A percentile compares a stretch with the other conserved stretches of the same genome.
Conservation (phyloP, 2,113 vertebrate species). For the Tupaia tana region DNA sequence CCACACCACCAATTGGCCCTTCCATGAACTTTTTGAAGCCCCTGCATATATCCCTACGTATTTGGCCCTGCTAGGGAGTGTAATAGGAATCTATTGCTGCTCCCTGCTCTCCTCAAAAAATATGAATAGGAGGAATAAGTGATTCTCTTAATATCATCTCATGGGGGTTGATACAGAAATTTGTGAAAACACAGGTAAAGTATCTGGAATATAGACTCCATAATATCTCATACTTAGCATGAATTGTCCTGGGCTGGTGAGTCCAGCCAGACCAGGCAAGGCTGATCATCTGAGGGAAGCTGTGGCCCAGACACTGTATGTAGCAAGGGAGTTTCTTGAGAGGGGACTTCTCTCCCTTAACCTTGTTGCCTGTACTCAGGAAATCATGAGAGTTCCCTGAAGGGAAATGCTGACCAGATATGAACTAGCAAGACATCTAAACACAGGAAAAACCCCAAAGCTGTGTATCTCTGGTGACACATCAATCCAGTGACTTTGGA, state of each 20-base stretch:
- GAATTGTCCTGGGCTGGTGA: neutral
- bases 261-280: neutral
- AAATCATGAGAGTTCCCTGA: conserved; percentile 53
- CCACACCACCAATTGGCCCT: no score
- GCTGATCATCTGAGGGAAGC: conserved; percentile 29
- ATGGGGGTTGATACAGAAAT: neutral
- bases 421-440: neutral
- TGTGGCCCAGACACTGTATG: conserved; percentile 44
- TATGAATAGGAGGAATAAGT: neutral
- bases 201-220: neutral
- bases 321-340: conserved; percentile 58
- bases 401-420: conserved; percentile 62
- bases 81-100: neutral
- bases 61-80: no score
- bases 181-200: neutral
- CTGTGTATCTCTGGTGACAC: neutral
- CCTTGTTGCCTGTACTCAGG: conserved; percentile 41
- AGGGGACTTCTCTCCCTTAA: conserved; percentile 45
- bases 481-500: neutral
- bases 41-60: neutral
- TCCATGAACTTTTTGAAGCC: no score
- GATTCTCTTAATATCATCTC: neutral
- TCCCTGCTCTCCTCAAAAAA: neutral
- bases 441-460: neutral
- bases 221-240: neutral